A percentile compares a stretch with the other conserved stretches of the same genome.
phyloP scores from a whole-genome alignment of 2,113 vertebrate genomes.

The Sebastes schlegelii region DNA sequence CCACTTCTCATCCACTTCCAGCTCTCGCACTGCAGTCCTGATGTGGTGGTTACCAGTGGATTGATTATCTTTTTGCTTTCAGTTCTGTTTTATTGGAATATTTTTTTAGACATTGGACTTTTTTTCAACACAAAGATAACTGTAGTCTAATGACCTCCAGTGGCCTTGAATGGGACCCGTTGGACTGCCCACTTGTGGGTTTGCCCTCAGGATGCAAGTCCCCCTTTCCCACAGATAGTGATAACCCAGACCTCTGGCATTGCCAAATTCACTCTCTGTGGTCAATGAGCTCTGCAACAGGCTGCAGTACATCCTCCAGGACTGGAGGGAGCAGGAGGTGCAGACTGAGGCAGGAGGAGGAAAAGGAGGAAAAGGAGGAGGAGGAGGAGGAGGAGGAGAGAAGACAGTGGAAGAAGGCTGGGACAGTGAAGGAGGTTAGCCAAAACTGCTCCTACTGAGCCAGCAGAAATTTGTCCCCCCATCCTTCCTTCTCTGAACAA shows the following conservation, averaged over 20 bases:
- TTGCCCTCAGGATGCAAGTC: constrained; percentile 78
- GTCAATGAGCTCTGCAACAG: constrained; percentile 85
- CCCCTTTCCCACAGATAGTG: constrained; percentile 77
- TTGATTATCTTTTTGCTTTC: constrained; percentile 24
- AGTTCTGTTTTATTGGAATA: background rate
- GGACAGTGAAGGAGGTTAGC: constrained; percentile 90
- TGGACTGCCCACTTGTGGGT: constrained; percentile 85
- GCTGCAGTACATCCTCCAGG: constrained; percentile 78
- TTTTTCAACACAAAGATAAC: constrained; percentile 43
- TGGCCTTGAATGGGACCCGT: constrained; percentile 91
- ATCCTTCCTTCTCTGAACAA: constrained; percentile 36
- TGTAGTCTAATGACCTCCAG: constrained; percentile 90
- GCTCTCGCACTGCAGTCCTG: background rate
- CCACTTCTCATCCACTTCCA: background rate
- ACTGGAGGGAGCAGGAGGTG: constrained; percentile 78
- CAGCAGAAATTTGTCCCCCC: constrained; percentile 28
- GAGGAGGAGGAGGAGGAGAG: constrained; percentile 82
- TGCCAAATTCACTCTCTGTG: constrained; percentile 84
- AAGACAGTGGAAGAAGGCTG: constrained; percentile 87
- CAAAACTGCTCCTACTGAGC: constrained; percentile 58
- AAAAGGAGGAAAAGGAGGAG: constrained; percentile 79
- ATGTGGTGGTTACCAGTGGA: background rate
- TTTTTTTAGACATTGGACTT: background rate
- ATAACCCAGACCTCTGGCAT: constrained; percentile 66
- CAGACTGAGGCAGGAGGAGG: constrained; percentile 61